Conservation (phyloP, 2,888 invertebrate species). For the Eupelmus urozonus region DNA sequence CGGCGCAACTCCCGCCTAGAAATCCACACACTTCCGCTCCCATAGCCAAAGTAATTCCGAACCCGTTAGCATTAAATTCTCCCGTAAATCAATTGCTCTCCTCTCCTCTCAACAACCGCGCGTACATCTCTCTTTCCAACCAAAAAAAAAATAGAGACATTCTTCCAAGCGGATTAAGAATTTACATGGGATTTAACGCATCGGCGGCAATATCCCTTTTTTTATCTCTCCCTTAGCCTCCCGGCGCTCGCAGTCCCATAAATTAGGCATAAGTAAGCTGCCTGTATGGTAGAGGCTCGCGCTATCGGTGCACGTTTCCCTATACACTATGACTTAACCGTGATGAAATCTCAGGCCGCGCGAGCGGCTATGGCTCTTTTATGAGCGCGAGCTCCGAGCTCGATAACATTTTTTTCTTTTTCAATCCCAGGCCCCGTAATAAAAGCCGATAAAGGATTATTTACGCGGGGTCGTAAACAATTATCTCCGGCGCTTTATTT, state of each 20-base stretch:
- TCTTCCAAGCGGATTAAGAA: slow-evolving; percentile 36
- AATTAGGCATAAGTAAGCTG: slow-evolving; percentile 41
- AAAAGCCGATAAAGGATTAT: slow-evolving; percentile 2
- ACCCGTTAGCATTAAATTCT: not conserved
- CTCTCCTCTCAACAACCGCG: not conserved
- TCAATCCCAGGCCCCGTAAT: not conserved
- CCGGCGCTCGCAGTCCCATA: slow-evolving; percentile 15
- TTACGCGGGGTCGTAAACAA: too few species aligned
- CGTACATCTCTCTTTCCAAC: not conserved
- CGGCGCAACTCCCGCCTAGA: too few species aligned
- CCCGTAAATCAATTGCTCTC: not conserved
- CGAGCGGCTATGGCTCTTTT: slow-evolving; percentile 6
- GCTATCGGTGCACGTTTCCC: not conserved
- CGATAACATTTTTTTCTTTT: not conserved
- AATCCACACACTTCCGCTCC: too few species aligned
- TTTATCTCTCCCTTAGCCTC: not conserved
- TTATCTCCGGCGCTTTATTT: too few species aligned
- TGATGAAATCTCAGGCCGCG: not conserved
- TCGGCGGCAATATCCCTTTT: slow-evolving; percentile 18
- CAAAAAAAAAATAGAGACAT: slow-evolving; percentile 12
- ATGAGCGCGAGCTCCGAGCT: too few species aligned
- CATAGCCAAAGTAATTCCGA: not conserved
- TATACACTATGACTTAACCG: slow-evolving; percentile 24
- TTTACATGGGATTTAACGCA: slow-evolving; percentile 26
- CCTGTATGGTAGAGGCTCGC: too few species aligned